These are phyloP conservation scores for Cephus pulcher DNA, from an alignment of 2,888 invertebrate species.

Conservation along the genomic window DNA sequence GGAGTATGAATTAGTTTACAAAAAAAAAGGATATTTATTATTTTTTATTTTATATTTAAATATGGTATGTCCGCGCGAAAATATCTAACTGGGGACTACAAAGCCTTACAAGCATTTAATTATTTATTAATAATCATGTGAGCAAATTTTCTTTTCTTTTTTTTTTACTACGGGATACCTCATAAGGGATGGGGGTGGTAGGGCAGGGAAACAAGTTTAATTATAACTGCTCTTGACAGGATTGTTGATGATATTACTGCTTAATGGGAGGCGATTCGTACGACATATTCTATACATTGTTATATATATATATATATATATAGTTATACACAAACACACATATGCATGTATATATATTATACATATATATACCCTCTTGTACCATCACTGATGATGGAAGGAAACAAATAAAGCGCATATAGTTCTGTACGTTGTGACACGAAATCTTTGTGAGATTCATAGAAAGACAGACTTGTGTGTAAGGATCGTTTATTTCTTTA, in stretches of 20 bases:
- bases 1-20: not conserved
- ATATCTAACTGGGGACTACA: not conserved
- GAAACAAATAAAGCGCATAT: not conserved
- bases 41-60: not conserved
- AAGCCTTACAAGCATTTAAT: not conserved
- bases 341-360: not conserved
- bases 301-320: slow-evolving; percentile 9
- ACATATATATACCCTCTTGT: slow-evolving; percentile 22
- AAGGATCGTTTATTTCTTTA: slow-evolving; percentile 41
- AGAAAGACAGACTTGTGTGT: not conserved
- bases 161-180: slow-evolving; percentile 11
- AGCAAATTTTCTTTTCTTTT: not conserved
- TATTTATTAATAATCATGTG: not conserved
- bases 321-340: too few species aligned
- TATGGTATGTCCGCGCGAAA: not conserved
- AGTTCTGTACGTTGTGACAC: not conserved
- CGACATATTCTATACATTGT: slow-evolving; percentile 25
- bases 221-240: slow-evolving; percentile 20
- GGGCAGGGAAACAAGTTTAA: slow-evolving; percentile 3
- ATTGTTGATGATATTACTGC: slow-evolving; percentile 23
- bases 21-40: not conserved
- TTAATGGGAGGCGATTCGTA: slow-evolving; percentile 4
- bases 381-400: slow-evolving; percentile 23
- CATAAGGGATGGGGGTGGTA: not conserved
- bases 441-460: not conserved